phyloP scores from a whole-genome alignment of 2,113 vertebrate species.

The Pycnonotus jocosus region DNA sequence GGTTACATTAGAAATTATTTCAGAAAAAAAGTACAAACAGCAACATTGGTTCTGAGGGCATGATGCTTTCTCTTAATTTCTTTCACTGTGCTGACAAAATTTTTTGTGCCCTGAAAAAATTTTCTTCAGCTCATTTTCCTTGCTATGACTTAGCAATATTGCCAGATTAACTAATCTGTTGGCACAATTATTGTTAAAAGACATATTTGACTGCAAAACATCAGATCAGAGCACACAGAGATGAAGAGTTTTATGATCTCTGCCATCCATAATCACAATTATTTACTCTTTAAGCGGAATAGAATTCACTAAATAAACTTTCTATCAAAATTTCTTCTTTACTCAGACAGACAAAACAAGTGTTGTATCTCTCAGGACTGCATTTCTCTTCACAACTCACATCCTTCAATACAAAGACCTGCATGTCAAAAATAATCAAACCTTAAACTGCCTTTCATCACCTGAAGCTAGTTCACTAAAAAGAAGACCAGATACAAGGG shows the following conservation, averaged over 20 bases:
- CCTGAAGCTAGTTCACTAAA: background rate
- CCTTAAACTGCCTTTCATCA: background rate
- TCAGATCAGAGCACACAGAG: background rate
- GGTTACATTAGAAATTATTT: background rate
- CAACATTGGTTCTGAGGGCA: background rate
- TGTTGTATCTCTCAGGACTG: background rate
- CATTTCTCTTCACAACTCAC: background rate
- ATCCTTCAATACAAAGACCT: constrained; percentile 33
- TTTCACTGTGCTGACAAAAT: background rate
- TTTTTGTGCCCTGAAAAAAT: background rate
- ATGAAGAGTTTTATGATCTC: constrained; percentile 20
- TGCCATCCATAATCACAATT: constrained; percentile 37
- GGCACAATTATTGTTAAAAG: background rate
- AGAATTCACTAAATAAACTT: constrained; percentile 36
- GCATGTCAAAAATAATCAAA: constrained; percentile 31
- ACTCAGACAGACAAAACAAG: constrained; percentile 6
- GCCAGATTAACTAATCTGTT: background rate
- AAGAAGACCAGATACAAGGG: background rate
- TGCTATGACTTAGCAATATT: background rate
- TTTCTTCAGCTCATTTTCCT: background rate
- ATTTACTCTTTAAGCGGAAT: constrained; percentile 26
- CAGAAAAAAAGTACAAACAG: background rate
- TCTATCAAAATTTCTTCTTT: constrained; percentile 7
- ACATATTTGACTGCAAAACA: background rate
- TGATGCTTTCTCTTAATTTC: background rate